Evolutionary conservation across 2,113 vertebrate genomes (phyloP), one percentile per base, ranked within the genome.

Genomic region (Onychostruthus taczanowskii): DNA sequence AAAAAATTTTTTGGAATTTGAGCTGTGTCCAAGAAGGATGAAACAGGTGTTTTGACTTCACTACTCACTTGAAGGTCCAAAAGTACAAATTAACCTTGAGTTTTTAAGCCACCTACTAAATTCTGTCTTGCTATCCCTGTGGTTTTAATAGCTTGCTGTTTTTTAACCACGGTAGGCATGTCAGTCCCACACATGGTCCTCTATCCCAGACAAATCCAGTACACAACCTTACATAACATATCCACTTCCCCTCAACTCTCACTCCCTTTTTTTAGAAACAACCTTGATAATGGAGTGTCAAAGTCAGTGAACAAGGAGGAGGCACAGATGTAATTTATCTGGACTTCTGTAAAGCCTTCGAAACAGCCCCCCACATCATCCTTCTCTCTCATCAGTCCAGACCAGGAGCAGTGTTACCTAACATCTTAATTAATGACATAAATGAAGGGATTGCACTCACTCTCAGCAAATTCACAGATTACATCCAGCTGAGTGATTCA

Each of bases 401-500:
- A 61, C 24, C 1, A 0, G 24, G 39, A 47, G 5, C 5, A 17
- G 3, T 16, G 16, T 61, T 35, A 15, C 20, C 6, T 12, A 46
- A 18, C 46, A 30, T 21, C 53, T 46, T 52, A 61, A 24, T 39
- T 46, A 55, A 31, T 0, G 0, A 13, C 20, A 8, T 24, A n/a
- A 37, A 27, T 0, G 0, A 69, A 53, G 24, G 9, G 16, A 62
- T 49, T 7, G 20, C 35, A 10, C 27, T 9, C 17, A 35, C 3
- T 4, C 21, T 62, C 24, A 69, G 7, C 22, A 72, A 58, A 33
- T 27, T 64, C 2, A 3, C 12, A 44, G 37, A 28, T 56, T 22
- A 27, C 52, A 44, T 31, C 50, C 33, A 73, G 17, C 9, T 49
- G 35, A 72, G 58, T 50, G 35, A 28, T 28, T n/a, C 31, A 31